Evolutionary conservation across 2,113 vertebrate species (phyloP), one percentile per base, ranked within the genome.

Genomic region (Dicaeum eximium): DNA sequence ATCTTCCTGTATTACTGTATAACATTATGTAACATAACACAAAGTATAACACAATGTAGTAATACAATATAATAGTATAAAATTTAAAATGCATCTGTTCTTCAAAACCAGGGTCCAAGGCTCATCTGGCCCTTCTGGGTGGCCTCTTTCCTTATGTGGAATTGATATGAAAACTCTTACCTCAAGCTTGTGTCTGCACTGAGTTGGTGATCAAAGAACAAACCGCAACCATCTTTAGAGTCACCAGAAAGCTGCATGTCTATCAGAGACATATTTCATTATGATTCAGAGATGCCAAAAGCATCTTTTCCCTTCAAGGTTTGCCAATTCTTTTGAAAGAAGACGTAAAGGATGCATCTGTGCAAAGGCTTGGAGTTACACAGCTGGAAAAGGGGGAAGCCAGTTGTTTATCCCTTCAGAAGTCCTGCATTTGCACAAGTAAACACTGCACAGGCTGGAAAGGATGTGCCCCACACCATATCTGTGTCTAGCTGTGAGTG

Each of bases 321-420:
- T 79, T 96, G 93, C 94, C 91, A 93, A 30, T 56, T 91, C 45
- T 8, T 72, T 72, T 85, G 78, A 92, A 87, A 80, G 22, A 72
- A 81, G 86, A 75, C 0, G 7, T 87, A 93, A 85, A 93, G 86
- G 91, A 92, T 85, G 73, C 86, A 89, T 96, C 86, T 95, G 84
- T 92, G 86, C 61, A 72, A 80, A 64, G 44, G 28, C 69, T 91
- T 53, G 91, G 57, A 89, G 40, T 86, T 45, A 7, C 2, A 45
- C 65, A 89, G 69, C 92, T 94, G 95, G 65, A 60, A 78, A 40
- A 31, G 51, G 30, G 86, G 83, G 72, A 86, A 93, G 77, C 15
- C 42, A 47, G 40, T 91, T 95, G 73, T 95, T 95, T 95, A 95
- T 65, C 56, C 50, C 73, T 62, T 87, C 60, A 70, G 64, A 90